Evolutionary conservation across 2,888 invertebrate species (phyloP).

Genomic region (Pemphredon lugubris): DNA sequence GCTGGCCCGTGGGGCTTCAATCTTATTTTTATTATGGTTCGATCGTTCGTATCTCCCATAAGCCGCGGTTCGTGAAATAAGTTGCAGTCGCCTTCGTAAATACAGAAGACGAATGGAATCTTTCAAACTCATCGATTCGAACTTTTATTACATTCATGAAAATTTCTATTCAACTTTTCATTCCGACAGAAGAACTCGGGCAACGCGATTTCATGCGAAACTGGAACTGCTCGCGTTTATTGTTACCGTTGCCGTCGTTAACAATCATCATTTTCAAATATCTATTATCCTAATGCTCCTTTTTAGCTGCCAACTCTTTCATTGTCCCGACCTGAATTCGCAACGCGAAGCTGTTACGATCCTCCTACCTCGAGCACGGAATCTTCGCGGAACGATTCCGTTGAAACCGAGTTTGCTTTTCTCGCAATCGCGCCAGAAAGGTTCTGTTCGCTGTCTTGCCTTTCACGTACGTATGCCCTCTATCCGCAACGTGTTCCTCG

Average conservation of each 20-base stretch:
- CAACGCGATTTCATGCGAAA: no score
- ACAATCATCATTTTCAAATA: no score
- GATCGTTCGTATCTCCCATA: conserved; percentile 44
- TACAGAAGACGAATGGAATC: conserved; percentile 42
- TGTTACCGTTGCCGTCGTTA: no score
- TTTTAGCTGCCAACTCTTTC: no score
- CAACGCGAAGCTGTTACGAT: no score
- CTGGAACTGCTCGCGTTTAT: no score
- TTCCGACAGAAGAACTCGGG: no score
- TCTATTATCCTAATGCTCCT: no score
- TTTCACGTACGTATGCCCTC: conserved; percentile 21
- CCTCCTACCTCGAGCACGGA: no score
- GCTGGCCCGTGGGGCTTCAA: conserved; percentile 54
- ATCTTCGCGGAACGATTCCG: neutral
- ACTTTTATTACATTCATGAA: no score
- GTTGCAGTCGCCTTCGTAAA: conserved; percentile 41
- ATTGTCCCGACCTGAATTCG: no score
- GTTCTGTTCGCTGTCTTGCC: neutral
- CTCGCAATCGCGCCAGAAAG: neutral
- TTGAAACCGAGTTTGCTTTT: neutral
- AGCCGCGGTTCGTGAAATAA: conserved; percentile 30
- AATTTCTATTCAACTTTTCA: no score
- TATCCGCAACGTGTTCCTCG: conserved; percentile 14
- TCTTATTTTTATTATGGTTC: conserved; percentile 65
- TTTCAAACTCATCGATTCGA: conserved; percentile 52